A percentile compares a stretch with the other conserved stretches of the same genome.
Conservation (phyloP, 2,113 vertebrate species). For the Garra rufa region DNA sequence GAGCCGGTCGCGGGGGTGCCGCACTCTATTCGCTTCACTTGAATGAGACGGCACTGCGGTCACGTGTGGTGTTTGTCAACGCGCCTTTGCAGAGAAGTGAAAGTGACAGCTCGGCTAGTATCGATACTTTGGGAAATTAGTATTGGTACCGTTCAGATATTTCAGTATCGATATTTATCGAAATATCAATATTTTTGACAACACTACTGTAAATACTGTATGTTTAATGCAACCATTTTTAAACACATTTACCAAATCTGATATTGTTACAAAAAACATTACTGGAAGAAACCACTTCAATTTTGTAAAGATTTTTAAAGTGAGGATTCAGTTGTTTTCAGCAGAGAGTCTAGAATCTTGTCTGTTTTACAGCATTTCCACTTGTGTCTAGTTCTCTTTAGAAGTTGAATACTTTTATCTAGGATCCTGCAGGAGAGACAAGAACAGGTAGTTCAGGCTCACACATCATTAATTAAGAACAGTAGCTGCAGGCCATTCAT, state of each 20-base stretch:
- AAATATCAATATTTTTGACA: too few relatives aligned
- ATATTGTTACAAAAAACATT: too few relatives aligned
- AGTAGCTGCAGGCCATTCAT: constrained; percentile 59
- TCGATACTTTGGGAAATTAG: too few relatives aligned
- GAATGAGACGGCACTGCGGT: too few relatives aligned
- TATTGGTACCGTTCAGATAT: too few relatives aligned
- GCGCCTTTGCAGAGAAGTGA: too few relatives aligned
- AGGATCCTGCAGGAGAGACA: constrained; percentile 55
- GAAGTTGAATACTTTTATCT: constrained; percentile 51
- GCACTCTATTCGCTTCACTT: too few relatives aligned
- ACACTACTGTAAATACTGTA: not conserved
- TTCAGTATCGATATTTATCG: too few relatives aligned
- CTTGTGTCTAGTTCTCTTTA: not conserved
- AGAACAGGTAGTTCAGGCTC: constrained; percentile 66
- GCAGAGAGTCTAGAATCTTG: not conserved
- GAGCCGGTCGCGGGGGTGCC: too few relatives aligned
- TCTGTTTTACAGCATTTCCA: not conserved
- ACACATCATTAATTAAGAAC: constrained; percentile 71
- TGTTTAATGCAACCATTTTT: not conserved
- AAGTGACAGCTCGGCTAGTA: too few relatives aligned
- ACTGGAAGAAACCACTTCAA: not conserved
- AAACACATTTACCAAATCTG: not conserved
- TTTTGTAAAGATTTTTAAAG: too few relatives aligned
- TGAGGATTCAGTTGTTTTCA: not conserved
- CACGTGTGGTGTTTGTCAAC: too few relatives aligned